Evolutionary conservation across 1,140 invertebrate species (phyloP), one percentile per base, ranked within the genome.

Genomic region (Heliconius nattereri): DNA sequence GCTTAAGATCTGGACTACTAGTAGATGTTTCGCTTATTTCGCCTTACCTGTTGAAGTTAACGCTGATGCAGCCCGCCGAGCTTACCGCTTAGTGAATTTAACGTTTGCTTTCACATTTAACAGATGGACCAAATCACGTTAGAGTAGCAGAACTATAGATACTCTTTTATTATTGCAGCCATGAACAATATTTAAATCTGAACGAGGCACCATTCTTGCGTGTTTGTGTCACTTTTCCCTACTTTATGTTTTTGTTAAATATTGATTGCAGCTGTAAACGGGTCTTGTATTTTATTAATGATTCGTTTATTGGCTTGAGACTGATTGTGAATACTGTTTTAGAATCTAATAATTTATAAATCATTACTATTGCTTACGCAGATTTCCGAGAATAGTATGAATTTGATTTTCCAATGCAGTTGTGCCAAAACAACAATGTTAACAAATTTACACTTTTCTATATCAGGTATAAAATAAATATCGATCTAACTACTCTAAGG

Each of bases 51-150:
- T 45, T 66, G 73, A 73, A 76, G 26, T 32, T 7, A 73, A 66
- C 16, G 78, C 73, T 74, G 66, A 70, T 54, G 75, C 71, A 71
- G 54, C 32, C 49, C 40, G 49, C 70, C 26, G 80, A 78, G 72
- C 80, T 76, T 76, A 77, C 29, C 37, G 79, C 54, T 77, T 49
- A 54, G 73, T 75, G 73, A 26, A 29, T 75, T 70, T 45, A 54
- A 84, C n/a, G 19, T 90, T 78, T 79, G 76, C 85, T 85, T 79
- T 85, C 84, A 88, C 85, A 86, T 86, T 86, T 87, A 87, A 87
- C 88, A 86, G 89, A 89, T 81, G 91, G 91, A 92, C 91, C 91
- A 92, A 91, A 81, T 89, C 86, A 88, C 81, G 83, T 83, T 91
- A 91, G 88, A 86, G 84, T 88, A 92, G 87, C 83, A 81, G 84